Conservation (phyloP, 2,888 invertebrate genomes). For the Polia nebulosa region DNA sequence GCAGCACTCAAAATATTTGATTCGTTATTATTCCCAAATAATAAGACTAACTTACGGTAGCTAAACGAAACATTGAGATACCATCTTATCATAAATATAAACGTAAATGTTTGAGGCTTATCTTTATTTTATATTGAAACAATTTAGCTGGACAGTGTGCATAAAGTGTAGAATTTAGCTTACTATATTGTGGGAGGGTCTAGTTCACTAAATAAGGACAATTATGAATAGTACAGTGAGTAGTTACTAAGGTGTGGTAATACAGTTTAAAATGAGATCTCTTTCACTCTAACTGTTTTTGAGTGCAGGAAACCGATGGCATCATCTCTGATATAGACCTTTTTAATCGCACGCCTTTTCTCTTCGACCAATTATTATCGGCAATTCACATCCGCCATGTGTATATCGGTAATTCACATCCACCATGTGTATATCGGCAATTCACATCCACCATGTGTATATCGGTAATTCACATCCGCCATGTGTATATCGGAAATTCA, state of each 20-base stretch:
- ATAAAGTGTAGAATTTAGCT: conserved; percentile 50
- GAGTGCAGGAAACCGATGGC: not conserved
- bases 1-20: conserved; percentile 2
- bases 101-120: conserved; percentile 41
- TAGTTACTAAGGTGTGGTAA: not conserved
- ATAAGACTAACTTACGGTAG: conserved; percentile 2
- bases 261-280: not conserved
- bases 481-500: too few relatives aligned
- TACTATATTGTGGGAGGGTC: conserved; percentile 22
- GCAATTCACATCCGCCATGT: too few relatives aligned
- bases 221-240: conserved; percentile 29
- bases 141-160: conserved; percentile 30
- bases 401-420: too few relatives aligned
- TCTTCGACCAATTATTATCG: too few relatives aligned
- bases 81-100: conserved; percentile 46
- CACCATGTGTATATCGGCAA: too few relatives aligned
- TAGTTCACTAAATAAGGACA: conserved; percentile 42
- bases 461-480: too few relatives aligned
- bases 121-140: conserved; percentile 48
- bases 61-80: conserved; percentile 9
- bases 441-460: too few relatives aligned
- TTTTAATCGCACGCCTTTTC: too few relatives aligned
- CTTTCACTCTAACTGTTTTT: not conserved
- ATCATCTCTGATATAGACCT: too few relatives aligned
- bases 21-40: conserved; percentile 19